Base-by-base conservation (phyloP, 2,888 invertebrate genomes). In the Pollenia labialis region DNA sequence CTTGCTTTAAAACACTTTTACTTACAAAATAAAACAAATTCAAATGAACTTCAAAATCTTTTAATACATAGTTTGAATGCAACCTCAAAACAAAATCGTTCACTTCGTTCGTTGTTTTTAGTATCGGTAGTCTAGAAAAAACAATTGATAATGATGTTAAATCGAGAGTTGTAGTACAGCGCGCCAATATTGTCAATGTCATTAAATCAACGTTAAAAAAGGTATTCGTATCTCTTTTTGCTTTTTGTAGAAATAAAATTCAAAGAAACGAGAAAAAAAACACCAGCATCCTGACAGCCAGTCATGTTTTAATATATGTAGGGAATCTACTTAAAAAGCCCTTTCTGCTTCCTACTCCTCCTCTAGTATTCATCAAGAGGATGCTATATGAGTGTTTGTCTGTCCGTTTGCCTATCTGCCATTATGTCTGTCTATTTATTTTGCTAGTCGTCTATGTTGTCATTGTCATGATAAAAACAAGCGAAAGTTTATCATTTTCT, bases 131-230 rank as follows among this genome's bases (percentile, higher is more conserved):
- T 68, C 66, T 68, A 58, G 32, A 32, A 60, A 44, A 14, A 18
- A 46, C 32, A 42, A 52, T 54, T 14, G 44, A 52, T 56, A 71
- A 54, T 42, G 18, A 52, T 32, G 10, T 50, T 14, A 74, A 16
- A 23, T 46, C n/a, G 46, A 69, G 54, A 58, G 23, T 62, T 68
- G 66, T 48, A 81, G 66, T 79, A 81, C 81, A 71, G 76, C 52
- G 48, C 83, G 79, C 81, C 90, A 89, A 88, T 88, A 88, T 88
- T 88, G 89, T 92, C 91, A 92, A 92, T 89, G 92, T 92, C 91
- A 92, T 91, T 91, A 91, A 91, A 91, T 92, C 92, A 92, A 92
- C 91, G 91, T 90, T 90, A 81, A 90, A 81, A 90, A 90, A 89
- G 89, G 88, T 89, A 85, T 89, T 89, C 90, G 88, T 88, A 89